Conservation (phyloP, 2,797 vertebrate genomes). For the Notoglanidium macrostoma region DNA sequence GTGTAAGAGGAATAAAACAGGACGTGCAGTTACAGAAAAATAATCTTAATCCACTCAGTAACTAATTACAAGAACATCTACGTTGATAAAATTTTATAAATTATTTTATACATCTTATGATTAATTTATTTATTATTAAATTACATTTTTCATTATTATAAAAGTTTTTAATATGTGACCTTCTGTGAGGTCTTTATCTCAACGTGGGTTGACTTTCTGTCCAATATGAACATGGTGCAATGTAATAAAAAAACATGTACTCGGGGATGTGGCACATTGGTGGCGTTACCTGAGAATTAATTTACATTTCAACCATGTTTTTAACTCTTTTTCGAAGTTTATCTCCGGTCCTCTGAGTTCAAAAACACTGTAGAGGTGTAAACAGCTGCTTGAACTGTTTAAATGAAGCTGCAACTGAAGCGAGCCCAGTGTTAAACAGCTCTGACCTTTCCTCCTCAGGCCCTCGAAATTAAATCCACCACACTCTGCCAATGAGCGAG, state of each 20-base stretch:
- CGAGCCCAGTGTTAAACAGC: background rate
- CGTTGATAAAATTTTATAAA: too few relatives aligned
- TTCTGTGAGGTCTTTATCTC: background rate
- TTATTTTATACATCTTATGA: too few relatives aligned
- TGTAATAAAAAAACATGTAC: background rate
- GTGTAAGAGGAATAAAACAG: background rate
- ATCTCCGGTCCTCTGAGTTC: background rate
- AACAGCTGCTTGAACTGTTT: background rate
- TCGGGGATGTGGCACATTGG: background rate
- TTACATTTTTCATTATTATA: too few relatives aligned
- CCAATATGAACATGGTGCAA: background rate
- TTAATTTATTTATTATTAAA: too few relatives aligned
- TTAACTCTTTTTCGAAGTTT: background rate
- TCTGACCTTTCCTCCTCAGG: conserved; percentile 6
- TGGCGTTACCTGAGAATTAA: background rate
- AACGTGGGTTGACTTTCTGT: background rate
- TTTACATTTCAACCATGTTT: background rate
- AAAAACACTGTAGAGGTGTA: background rate
- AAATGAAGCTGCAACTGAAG: background rate
- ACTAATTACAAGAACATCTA: too few relatives aligned
- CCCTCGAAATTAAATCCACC: background rate
- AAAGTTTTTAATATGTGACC: too few relatives aligned
- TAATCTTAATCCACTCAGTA: too few relatives aligned
- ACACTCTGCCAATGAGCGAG: background rate
- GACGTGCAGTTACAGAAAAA: too few relatives aligned